A percentile compares a stretch with the other conserved stretches of the same genome.
phyloP scores from a whole-genome alignment of 2,888 invertebrate genomes.

The Ctena decussata region DNA sequence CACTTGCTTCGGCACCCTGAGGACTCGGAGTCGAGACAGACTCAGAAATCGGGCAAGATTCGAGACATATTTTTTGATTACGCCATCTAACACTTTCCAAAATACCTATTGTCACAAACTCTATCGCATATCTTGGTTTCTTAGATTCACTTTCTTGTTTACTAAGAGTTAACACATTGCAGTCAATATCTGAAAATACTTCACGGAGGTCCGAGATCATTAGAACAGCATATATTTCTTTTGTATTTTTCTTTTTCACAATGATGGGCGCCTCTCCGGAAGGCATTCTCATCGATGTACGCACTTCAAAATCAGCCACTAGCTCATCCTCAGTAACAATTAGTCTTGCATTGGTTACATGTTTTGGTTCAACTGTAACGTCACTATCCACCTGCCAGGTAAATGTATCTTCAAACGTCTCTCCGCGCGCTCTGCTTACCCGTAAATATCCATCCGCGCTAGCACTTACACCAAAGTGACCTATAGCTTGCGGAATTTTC shows the following conservation, averaged over 20 bases:
- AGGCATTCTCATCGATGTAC: slow-evolving; percentile 74
- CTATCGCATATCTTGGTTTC: slow-evolving; percentile 65
- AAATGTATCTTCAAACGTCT: slow-evolving; percentile 75
- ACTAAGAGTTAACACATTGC: slow-evolving; percentile 66
- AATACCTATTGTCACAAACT: slow-evolving; percentile 67
- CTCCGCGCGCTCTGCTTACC: slow-evolving; percentile 70
- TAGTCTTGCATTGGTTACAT: slow-evolving; percentile 72
- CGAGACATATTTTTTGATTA: slow-evolving; percentile 72
- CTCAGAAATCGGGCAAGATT: slow-evolving; percentile 65
- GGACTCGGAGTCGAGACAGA: not conserved
- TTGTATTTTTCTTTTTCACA: slow-evolving; percentile 67
- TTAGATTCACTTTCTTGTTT: slow-evolving; percentile 60
- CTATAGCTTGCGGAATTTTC: slow-evolving; percentile 71
- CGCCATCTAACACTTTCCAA: slow-evolving; percentile 71
- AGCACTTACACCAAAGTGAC: slow-evolving; percentile 76
- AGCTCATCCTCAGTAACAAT: slow-evolving; percentile 76
- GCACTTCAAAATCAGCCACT: slow-evolving; percentile 76
- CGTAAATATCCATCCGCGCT: slow-evolving; percentile 74
- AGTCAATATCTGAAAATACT: slow-evolving; percentile 69
- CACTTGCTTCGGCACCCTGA: not conserved
- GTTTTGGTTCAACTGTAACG: slow-evolving; percentile 76
- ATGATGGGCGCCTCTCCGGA: slow-evolving; percentile 77
- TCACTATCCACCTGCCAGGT: slow-evolving; percentile 79
- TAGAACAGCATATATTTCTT: slow-evolving; percentile 74
- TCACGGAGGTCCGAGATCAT: slow-evolving; percentile 75